Evolutionary conservation across 2,113 vertebrate genomes (phyloP).

Genomic region (Zapornia atra): DNA sequence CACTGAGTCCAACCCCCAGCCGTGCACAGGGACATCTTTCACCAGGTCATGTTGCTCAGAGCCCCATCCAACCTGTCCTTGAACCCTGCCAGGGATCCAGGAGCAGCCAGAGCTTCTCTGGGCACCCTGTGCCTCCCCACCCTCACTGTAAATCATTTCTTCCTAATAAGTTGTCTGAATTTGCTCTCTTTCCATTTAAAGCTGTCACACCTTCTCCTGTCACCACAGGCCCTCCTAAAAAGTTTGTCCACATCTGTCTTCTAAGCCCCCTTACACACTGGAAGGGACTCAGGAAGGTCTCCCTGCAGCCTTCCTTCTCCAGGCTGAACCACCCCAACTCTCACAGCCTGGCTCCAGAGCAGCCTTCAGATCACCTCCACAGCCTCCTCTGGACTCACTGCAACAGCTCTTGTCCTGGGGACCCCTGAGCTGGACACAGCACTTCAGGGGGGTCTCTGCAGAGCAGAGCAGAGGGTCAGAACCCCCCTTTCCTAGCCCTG

Average conservation of each 20-base stretch:
- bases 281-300: neutral
- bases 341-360: neutral
- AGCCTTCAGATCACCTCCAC: accelerated
- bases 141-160: too few relatives aligned
- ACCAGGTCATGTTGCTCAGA: neutral
- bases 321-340: neutral
- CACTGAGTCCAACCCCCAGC: neutral
- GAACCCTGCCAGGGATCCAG: neutral
- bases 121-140: too few relatives aligned
- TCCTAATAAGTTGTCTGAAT: too few relatives aligned
- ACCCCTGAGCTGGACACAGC: too few relatives aligned
- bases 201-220: too few relatives aligned
- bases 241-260: neutral
- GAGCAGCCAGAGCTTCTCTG: too few relatives aligned
- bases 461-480: too few relatives aligned
- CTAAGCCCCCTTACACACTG: neutral
- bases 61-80: accelerated
- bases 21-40: accelerated
- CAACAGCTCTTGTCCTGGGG: neutral
- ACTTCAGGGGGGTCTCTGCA: too few relatives aligned
- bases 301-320: neutral
- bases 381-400: neutral
- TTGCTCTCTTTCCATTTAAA: too few relatives aligned
- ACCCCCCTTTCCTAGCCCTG: too few relatives aligned
- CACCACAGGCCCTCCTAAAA: neutral